phyloP scores from a whole-genome alignment of 2,797 vertebrate species.

The Rhinella marina region DNA sequence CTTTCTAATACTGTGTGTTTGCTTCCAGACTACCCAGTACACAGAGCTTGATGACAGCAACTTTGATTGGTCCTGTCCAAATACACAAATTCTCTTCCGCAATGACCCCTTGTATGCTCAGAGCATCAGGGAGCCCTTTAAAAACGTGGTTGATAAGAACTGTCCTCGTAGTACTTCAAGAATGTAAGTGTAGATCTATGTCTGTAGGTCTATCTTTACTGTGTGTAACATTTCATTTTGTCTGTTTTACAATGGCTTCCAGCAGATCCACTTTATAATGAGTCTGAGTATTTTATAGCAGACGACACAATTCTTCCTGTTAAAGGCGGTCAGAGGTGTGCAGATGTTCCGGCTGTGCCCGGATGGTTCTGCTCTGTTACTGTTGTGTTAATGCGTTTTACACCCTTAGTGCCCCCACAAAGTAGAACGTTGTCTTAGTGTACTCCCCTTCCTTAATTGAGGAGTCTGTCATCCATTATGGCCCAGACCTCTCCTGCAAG shows the following conservation, averaged over 20 bases:
- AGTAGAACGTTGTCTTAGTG: no score
- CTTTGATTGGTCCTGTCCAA: conserved; percentile 97
- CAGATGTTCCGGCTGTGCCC: no score
- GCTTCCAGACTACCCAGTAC: conserved; percentile 76
- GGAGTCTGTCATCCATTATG: no score
- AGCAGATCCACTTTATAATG: not conserved
- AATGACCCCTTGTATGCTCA: conserved; percentile 92
- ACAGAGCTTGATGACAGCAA: conserved; percentile 93
- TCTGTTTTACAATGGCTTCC: not conserved
- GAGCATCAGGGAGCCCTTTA: conserved; percentile 92
- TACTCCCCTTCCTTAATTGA: no score
- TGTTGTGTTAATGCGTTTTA: no score
- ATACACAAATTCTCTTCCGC: conserved; percentile 95
- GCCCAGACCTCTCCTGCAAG: no score
- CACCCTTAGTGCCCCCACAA: no score
- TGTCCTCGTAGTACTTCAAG: conserved; percentile 86
- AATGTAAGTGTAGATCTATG: conserved; percentile 75
- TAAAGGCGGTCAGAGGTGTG: no score
- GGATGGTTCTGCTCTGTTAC: no score
- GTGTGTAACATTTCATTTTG: not conserved
- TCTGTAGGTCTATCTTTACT: not conserved
- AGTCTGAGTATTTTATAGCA: no score
- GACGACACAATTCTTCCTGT: no score
- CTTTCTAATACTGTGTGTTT: not conserved
- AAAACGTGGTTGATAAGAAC: conserved; percentile 94